Conservation (phyloP, 2,888 invertebrate genomes). For the Priocnemis perturbator region DNA sequence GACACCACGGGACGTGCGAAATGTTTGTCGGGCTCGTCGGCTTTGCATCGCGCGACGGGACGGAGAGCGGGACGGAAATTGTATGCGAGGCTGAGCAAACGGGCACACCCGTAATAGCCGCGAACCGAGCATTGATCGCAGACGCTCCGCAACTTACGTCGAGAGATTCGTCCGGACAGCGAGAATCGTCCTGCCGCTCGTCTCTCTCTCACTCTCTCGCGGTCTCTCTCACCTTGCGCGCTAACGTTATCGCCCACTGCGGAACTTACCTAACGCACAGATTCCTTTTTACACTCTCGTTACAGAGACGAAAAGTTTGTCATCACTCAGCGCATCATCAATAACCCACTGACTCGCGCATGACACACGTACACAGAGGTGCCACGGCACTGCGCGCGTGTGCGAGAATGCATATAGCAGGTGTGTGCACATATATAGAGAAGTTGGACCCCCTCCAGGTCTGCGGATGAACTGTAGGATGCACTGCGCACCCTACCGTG, state of each 20-base stretch:
- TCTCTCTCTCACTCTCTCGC: slow-evolving; percentile 25
- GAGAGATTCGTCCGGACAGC: slow-evolving; percentile 3
- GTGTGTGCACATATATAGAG: no score
- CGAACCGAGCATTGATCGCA: slow-evolving; percentile 62
- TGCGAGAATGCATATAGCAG: no score
- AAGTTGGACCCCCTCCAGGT: not conserved
- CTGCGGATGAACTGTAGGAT: no score
- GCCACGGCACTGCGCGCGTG: slow-evolving; percentile 28
- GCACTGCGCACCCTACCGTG: no score
- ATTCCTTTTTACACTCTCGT: not conserved
- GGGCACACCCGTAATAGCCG: slow-evolving; percentile 65
- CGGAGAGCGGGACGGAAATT: slow-evolving; percentile 21
- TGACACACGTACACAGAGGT: slow-evolving; percentile 48
- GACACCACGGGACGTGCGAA: no score
- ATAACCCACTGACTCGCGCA: slow-evolving; percentile 62
- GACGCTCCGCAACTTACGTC: slow-evolving; percentile 33
- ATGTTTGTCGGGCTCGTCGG: not conserved
- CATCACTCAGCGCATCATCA: slow-evolving; percentile 65
- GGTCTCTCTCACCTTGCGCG: slow-evolving; percentile 28
- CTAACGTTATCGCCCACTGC: not conserved
- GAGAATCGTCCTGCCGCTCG: not conserved
- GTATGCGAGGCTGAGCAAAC: slow-evolving; percentile 38
- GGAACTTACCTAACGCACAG: not conserved
- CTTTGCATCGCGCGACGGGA: slow-evolving; percentile 8
- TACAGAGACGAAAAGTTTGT: slow-evolving; percentile 30